Conservation (phyloP, 2,797 vertebrate species). For the Selene dorsalis region DNA sequence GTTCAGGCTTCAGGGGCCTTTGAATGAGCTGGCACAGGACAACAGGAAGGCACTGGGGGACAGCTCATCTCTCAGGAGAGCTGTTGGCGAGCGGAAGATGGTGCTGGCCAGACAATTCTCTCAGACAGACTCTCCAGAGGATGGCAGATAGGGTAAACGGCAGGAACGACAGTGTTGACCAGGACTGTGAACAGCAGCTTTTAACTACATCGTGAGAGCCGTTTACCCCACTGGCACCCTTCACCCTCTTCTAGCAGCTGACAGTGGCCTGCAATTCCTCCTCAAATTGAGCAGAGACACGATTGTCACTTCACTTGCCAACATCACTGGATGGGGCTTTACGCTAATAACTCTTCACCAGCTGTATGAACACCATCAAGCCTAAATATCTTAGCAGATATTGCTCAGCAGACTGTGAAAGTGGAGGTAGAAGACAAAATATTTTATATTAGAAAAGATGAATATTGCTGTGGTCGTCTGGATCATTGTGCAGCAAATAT, state of each 20-base stretch:
- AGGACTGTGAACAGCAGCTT: not conserved
- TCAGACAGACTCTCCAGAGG: constrained; percentile 1
- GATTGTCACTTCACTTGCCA: not conserved
- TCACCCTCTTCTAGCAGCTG: not conserved
- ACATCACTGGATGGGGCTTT: not conserved
- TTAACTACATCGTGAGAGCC: not conserved
- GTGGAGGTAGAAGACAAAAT: not conserved
- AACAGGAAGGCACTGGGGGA: constrained; percentile 16
- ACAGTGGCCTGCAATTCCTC: not conserved
- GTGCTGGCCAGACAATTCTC: not conserved
- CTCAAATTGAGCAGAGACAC: not conserved
- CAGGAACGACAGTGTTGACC: not conserved
- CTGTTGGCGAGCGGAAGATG: not conserved
- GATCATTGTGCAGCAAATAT: not conserved
- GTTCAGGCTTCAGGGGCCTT: constrained; percentile 24
- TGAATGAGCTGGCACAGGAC: constrained; percentile 25
- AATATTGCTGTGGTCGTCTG: not conserved
- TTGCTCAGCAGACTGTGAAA: not conserved
- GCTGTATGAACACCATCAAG: not conserved
- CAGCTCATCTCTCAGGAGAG: constrained; percentile 6
- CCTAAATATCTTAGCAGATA: not conserved
- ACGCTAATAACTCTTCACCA: not conserved
- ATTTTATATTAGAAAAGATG: not conserved
- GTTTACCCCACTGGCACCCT: not conserved
- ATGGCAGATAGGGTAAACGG: not conserved